Conservation (phyloP, 2,888 invertebrate genomes). For the Ecliptopera silaceata region DNA sequence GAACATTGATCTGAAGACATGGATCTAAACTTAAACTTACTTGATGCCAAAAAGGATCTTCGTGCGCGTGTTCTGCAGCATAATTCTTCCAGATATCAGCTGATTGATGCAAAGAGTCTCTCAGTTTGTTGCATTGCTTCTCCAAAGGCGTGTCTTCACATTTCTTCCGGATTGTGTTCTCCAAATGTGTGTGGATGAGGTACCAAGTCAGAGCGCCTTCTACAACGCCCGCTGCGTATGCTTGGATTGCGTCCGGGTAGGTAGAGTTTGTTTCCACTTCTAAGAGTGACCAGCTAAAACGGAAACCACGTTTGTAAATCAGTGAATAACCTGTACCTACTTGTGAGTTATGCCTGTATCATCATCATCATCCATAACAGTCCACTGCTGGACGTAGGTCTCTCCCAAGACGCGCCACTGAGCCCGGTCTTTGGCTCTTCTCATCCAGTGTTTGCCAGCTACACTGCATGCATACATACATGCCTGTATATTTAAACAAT, state of each 20-base stretch:
- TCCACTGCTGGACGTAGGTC: too few species aligned
- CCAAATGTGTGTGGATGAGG: constrained; percentile 90
- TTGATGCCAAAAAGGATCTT: constrained; percentile 93
- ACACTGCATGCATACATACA: too few species aligned
- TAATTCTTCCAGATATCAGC: constrained; percentile 83
- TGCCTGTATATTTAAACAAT: too few species aligned
- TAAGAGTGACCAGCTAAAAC: constrained; percentile 89
- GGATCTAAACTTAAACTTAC: constrained; percentile 57
- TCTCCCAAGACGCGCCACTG: too few species aligned
- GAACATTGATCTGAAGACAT: too few species aligned
- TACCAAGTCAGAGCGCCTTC: constrained; percentile 93
- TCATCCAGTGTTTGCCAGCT: too few species aligned
- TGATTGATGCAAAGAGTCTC: constrained; percentile 85
- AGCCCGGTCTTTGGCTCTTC: too few species aligned
- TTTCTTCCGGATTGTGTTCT: constrained; percentile 84
- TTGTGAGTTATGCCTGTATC: too few species aligned
- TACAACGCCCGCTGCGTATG: constrained; percentile 92
- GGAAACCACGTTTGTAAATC: neutral
- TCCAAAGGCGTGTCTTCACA: constrained; percentile 75
- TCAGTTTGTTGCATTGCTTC: constrained; percentile 85
- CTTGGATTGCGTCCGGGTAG: constrained; percentile 91
- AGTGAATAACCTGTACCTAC: too few species aligned
- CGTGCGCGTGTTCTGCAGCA: constrained; percentile 69
- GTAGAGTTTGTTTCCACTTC: constrained; percentile 90
- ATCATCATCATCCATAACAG: too few species aligned